phyloP scores from a whole-genome alignment of 2,113 vertebrate species.

The Eira barbara region DNA sequence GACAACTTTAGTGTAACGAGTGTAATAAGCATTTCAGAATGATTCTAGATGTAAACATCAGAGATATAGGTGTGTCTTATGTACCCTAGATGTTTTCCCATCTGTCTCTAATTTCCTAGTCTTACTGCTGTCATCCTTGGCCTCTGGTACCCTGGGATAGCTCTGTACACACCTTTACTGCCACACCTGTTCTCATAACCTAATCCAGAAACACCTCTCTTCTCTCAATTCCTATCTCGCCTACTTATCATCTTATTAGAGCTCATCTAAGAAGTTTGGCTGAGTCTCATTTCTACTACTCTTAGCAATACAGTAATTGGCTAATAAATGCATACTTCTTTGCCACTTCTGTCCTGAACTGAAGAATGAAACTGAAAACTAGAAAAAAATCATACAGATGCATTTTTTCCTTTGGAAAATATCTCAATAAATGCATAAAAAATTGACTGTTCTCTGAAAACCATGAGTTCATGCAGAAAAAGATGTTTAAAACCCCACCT shows the following conservation, averaged over 20 bases:
- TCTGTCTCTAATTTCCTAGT: background rate
- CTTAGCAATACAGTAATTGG: background rate
- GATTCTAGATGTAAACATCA: background rate
- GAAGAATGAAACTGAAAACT: background rate
- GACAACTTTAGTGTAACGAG: background rate
- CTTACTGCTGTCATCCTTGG: background rate
- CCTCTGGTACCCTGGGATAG: background rate
- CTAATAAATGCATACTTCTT: background rate
- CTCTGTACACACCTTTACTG: no score
- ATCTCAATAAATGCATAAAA: background rate
- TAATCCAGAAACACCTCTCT: background rate
- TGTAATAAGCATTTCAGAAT: background rate
- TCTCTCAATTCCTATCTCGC: background rate
- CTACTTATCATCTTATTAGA: background rate
- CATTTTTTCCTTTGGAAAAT: background rate
- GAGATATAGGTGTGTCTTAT: background rate
- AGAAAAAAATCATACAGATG: background rate
- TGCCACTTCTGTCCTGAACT: background rate
- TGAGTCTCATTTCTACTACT: background rate
- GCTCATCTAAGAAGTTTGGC: background rate
- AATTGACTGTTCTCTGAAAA: slow-evolving; percentile 46
- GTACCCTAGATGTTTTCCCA: background rate
- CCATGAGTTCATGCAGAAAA: slow-evolving; percentile 32
- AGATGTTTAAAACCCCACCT: background rate
- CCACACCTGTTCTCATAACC: background rate